Percentiles rank a stretch among this genome's conserved stretches.
These are phyloP conservation scores for Agelas oroides DNA, from an alignment of 37 sponge, comb jelly and placozoan species.

Conservation along the genomic window DNA sequence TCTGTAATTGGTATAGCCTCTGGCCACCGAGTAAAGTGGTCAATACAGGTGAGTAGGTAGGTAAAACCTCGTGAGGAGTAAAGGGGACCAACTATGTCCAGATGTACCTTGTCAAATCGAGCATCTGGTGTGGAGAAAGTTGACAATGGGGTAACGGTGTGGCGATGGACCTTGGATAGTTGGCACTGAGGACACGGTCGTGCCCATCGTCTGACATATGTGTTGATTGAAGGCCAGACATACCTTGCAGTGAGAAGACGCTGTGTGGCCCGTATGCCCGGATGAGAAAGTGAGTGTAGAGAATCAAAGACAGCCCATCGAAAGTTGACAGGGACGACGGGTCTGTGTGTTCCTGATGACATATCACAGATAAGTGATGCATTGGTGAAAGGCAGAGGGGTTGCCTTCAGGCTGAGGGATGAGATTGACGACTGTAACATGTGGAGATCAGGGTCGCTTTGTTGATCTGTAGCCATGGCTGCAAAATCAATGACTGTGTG, in stretches of 20 bases:
- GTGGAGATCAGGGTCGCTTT: not conserved
- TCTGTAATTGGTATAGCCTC: slow-evolving; percentile 55
- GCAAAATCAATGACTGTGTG: not conserved
- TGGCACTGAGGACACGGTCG: slow-evolving; percentile 58
- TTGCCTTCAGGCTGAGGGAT: slow-evolving; percentile 22
- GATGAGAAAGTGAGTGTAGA: slow-evolving; percentile 53
- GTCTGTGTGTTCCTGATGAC: slow-evolving; percentile 43
- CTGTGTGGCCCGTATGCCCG: slow-evolving; percentile 64
- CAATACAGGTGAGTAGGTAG: too few relatives aligned
- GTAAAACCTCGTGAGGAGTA: slow-evolving; percentile 59
- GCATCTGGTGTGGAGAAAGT: slow-evolving; percentile 58
- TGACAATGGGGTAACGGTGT: slow-evolving; percentile 48
- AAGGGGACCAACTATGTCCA: slow-evolving; percentile 74
- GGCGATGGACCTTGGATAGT: slow-evolving; percentile 42
- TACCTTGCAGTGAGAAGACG: slow-evolving; percentile 46
- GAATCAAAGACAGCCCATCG: slow-evolving; percentile 37
- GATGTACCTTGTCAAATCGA: slow-evolving; percentile 60
- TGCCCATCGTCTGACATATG: slow-evolving; percentile 58
- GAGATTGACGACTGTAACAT: too few relatives aligned
- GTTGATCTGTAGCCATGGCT: not conserved
- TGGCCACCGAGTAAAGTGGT: slow-evolving; percentile 72
- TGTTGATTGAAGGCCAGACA: slow-evolving; percentile 71
- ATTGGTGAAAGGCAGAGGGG: slow-evolving; percentile 19
- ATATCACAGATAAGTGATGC: slow-evolving; percentile 48
- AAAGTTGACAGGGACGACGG: slow-evolving; percentile 47